These are phyloP conservation scores for Naso thynnoides DNA, from an alignment of 2,797 vertebrate species.

Conservation along the genomic window DNA sequence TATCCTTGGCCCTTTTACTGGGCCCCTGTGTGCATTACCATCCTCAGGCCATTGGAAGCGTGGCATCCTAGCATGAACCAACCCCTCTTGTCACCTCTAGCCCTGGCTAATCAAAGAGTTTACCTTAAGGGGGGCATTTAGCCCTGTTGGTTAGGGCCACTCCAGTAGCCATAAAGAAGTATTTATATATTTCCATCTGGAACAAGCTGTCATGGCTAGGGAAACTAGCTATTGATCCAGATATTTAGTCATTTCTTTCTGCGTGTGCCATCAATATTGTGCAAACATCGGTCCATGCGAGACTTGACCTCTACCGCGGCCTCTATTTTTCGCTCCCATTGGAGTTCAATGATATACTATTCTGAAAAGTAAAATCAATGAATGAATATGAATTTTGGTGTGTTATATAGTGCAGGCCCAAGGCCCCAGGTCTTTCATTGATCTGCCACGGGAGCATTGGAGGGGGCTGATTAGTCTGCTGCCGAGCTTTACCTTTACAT, in stretches of 20 bases:
- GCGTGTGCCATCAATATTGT: slow-evolving; percentile 94
- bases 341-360: slow-evolving; percentile 98
- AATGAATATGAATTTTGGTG: slow-evolving; percentile 98
- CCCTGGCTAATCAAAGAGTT: slow-evolving; percentile 98
- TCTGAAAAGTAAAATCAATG: slow-evolving; percentile 98
- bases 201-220: slow-evolving; percentile 90
- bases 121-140: slow-evolving; percentile 97
- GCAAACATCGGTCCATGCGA: slow-evolving; percentile 90
- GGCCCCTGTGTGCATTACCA: slow-evolving; percentile 81
- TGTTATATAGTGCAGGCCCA: slow-evolving; percentile 92
- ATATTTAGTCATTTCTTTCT: slow-evolving; percentile 99
- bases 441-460: slow-evolving; percentile 79
- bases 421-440: slow-evolving; percentile 87
- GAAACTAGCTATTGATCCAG: slow-evolving; percentile 99
- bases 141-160: slow-evolving; percentile 92
- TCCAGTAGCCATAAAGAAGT: slow-evolving; percentile 93
- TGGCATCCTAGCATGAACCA: slow-evolving; percentile 84
- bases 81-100: slow-evolving; percentile 89
- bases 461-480: slow-evolving; percentile 84
- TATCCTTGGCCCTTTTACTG: slow-evolving; percentile 70
- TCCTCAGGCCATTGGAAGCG: slow-evolving; percentile 79
- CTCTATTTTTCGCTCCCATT: slow-evolving; percentile 92
- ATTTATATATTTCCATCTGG: slow-evolving; percentile 95
- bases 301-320: slow-evolving; percentile 95
- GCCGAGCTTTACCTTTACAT: slow-evolving; percentile 75